Percentiles rank a stretch among this genome's conserved stretches.
Evolutionary conservation across 64 coral and sea anemone species (phyloP).

Genomic region (Cladopsammia gracilis): DNA sequence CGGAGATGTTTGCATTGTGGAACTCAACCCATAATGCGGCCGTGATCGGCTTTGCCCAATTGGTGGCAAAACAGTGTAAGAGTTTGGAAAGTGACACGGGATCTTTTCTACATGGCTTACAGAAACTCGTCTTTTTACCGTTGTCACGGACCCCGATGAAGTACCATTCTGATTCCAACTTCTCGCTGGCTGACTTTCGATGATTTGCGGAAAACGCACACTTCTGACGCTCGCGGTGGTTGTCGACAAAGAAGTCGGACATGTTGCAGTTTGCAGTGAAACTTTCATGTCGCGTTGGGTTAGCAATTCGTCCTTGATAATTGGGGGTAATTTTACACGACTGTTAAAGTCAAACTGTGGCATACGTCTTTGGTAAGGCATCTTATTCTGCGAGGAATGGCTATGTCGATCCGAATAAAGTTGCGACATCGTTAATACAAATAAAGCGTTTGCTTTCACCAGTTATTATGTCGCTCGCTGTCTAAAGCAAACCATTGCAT

Average conservation of each 20-base stretch:
- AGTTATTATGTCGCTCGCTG: background rate
- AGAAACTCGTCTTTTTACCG: no score
- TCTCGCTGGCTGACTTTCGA: background rate
- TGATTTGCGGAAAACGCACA: conserved; percentile 24
- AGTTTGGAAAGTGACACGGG: conserved; percentile 56
- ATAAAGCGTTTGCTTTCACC: background rate
- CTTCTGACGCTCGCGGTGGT: no score
- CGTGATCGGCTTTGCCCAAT: conserved; percentile 52
- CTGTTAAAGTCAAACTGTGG: conserved; percentile 55
- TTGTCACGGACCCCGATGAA: background rate
- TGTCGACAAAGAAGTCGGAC: background rate
- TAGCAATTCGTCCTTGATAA: conserved; percentile 55
- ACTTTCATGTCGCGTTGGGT: conserved; percentile 2
- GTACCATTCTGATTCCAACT: conserved; percentile 3
- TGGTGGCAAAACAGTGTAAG: conserved; percentile 72
- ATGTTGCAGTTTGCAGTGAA: background rate
- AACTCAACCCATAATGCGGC: background rate
- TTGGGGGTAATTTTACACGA: conserved; percentile 75
- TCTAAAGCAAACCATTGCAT: background rate
- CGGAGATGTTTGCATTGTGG: background rate
- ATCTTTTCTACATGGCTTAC: conserved; percentile 41
- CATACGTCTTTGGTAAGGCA: background rate
- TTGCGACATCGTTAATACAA: background rate
- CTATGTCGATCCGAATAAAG: background rate
- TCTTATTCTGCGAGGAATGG: background rate